Base-by-base conservation (phyloP, 2,797 vertebrate genomes). In the Phalloptychus januarius region DNA sequence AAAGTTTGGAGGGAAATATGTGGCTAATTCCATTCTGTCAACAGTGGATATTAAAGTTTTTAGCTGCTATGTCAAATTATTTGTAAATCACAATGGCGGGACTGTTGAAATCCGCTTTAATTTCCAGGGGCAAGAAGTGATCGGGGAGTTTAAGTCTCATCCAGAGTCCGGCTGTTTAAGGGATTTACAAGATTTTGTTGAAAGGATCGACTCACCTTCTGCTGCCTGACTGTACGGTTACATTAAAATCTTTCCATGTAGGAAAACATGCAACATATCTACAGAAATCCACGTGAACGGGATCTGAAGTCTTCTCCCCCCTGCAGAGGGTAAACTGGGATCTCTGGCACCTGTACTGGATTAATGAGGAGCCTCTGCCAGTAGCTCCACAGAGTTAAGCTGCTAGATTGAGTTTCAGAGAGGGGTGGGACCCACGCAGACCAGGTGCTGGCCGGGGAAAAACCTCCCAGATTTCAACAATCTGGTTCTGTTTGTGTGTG, bases 1-100 rank as follows among this genome's bases (percentile, higher is more conserved):
- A 95, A 96, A 94, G 95, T 95, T 94, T 93, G 87, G 91, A 79
- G 87, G 89, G 58, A 96, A 97, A 96, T 97, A 97, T 95, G 96
- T 90, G 81, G 95, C 94, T 98, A 99, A 99, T 98, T 98, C 98
- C 96, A 91, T 96, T 96, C 97, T 99, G 97, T 99, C 98, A 99
- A 94, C 98, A 82, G 96, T 97, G 96, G 97, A 97, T 98, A 99
- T 98, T 99, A 98, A 97, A 97, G 97, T 95, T 96, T 94, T 95
- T 95, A 95, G 88, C 91, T 86, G 95, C 95, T 95, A 91, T 87
- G 92, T 91, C 91, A 90, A 86, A 92, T 93, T 94, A 94, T 94
- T 95, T 91, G 87, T 92, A 92, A 94, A 95, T 95, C 93, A 99
- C 98, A 99, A 98, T 96, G 95, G 96, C 11, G 46, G 94, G 93